These are phyloP conservation scores for Holothuria leucospilota DNA, from an alignment of 53 echinoderm and acorn worm genomes.

Conservation along the genomic window DNA sequence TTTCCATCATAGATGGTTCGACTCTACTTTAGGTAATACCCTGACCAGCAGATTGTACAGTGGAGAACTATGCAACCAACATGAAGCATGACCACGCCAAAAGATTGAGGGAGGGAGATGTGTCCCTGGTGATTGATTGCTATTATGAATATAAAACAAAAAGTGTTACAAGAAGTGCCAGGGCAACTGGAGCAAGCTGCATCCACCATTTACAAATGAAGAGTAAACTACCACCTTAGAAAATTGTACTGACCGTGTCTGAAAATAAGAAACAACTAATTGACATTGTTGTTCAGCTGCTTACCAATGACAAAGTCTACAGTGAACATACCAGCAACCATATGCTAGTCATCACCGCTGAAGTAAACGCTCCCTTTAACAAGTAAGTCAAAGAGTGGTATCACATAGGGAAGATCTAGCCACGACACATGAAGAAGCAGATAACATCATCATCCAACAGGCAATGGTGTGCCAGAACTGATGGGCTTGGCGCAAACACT, in stretches of 20 bases:
- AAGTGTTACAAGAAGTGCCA: slow-evolving; percentile 5
- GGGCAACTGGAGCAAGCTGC: neutral
- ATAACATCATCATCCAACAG: slow-evolving; percentile 62
- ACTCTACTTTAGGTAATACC: slow-evolving; percentile 57
- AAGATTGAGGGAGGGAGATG: slow-evolving; percentile 24
- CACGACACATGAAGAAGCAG: slow-evolving; percentile 67
- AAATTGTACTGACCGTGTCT: slow-evolving; percentile 21
- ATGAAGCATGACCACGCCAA: neutral
- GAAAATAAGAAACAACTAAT: slow-evolving; percentile 65
- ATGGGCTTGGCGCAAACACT: slow-evolving; percentile 2
- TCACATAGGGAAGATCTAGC: neutral
- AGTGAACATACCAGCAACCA: neutral
- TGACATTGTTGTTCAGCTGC: neutral
- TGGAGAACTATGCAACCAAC: slow-evolving; percentile 40
- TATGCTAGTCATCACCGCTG: neutral
- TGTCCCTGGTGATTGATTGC: slow-evolving; percentile 63
- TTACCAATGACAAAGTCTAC: neutral
- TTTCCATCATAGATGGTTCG: slow-evolving; percentile 52
- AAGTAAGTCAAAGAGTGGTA: neutral
- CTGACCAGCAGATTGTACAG: slow-evolving; percentile 48
- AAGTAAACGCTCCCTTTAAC: neutral
- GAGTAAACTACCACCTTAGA: slow-evolving; percentile 49
- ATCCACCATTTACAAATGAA: neutral
- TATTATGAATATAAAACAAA: slow-evolving; percentile 50
- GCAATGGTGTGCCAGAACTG: slow-evolving; percentile 24